Conservation (phyloP, 2,888 invertebrate genomes). For the Calliphora vomitoria region DNA sequence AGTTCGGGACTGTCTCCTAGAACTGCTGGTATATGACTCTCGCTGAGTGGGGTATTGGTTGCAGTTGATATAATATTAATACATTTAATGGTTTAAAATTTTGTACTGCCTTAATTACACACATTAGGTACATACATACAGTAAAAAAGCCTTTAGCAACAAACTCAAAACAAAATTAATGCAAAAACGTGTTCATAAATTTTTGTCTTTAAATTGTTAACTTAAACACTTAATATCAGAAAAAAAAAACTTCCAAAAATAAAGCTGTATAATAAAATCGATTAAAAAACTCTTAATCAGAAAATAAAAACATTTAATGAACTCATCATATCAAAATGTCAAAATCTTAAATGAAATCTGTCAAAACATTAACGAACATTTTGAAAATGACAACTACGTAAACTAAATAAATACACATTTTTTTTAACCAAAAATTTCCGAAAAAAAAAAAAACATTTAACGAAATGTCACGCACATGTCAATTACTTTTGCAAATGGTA, state of each 20-base stretch:
- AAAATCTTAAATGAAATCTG: constrained; percentile 79
- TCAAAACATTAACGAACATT: constrained; percentile 61
- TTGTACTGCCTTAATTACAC: neutral
- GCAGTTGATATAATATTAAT: no score
- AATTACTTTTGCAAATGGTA: constrained; percentile 64
- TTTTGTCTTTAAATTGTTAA: constrained; percentile 10
- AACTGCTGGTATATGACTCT: no score
- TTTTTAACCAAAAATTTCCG: neutral
- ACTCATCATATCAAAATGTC: constrained; percentile 81
- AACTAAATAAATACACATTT: neutral
- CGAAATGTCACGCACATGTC: constrained; percentile 72
- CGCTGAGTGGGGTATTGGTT: no score
- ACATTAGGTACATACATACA: neutral
- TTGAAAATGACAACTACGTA: constrained; percentile 47
- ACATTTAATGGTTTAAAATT: neutral
- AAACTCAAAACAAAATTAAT: constrained; percentile 20
- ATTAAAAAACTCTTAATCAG: constrained; percentile 22
- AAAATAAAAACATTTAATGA: constrained; percentile 77
- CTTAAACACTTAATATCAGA: constrained; percentile 34
- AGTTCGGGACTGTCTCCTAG: no score
- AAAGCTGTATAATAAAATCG: constrained; percentile 11
- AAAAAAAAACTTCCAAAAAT: neutral
- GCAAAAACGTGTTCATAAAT: constrained; percentile 47
- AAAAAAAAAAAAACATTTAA: constrained; percentile 36
- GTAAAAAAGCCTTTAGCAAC: constrained; percentile 33